A percentile compares a stretch with the other conserved stretches of the same genome.
These are phyloP conservation scores for Platypus cylindrus DNA, from an alignment of 2,888 invertebrate species.

Conservation along the genomic window DNA sequence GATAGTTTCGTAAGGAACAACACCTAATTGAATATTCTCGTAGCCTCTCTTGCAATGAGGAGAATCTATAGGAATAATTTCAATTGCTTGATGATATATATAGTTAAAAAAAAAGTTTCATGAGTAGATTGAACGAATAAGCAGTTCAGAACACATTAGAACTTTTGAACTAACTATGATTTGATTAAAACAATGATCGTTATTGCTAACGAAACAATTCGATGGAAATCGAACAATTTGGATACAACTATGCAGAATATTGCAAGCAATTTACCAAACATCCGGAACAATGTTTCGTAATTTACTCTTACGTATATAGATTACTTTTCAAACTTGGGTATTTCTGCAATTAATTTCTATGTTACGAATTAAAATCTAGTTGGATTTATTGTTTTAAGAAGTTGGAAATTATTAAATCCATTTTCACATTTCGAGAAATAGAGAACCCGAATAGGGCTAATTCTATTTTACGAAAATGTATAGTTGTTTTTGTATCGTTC, in stretches of 20 bases:
- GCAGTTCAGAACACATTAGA: too few relatives aligned
- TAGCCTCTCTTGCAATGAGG: constrained; percentile 65
- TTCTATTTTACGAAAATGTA: too few relatives aligned
- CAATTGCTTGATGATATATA: too few relatives aligned
- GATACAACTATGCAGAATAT: constrained; percentile 21
- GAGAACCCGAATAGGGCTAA: too few relatives aligned
- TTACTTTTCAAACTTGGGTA: constrained; percentile 6
- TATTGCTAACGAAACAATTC: constrained; percentile 21
- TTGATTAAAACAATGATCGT: constrained; percentile 20
- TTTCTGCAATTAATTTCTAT: constrained; percentile 4
- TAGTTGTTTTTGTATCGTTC: too few relatives aligned
- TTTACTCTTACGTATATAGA: constrained; percentile 12
- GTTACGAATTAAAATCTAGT: too few relatives aligned
- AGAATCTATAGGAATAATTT: constrained; percentile 47
- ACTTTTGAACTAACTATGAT: too few relatives aligned
- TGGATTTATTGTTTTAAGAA: too few relatives aligned
- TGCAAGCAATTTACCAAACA: constrained; percentile 14
- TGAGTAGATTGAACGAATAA: too few relatives aligned
- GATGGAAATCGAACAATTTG: constrained; percentile 21
- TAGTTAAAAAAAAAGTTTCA: too few relatives aligned
- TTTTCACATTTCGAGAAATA: too few relatives aligned
- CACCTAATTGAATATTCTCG: constrained; percentile 57
- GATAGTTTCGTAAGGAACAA: constrained; percentile 59
- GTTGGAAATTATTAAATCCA: too few relatives aligned
- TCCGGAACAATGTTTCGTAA: constrained; percentile 13